Percentiles rank a stretch among this genome's conserved stretches.
These are phyloP conservation scores for Malurus splendens DNA, from an alignment of 2,797 vertebrate species.

Conservation along the genomic window DNA sequence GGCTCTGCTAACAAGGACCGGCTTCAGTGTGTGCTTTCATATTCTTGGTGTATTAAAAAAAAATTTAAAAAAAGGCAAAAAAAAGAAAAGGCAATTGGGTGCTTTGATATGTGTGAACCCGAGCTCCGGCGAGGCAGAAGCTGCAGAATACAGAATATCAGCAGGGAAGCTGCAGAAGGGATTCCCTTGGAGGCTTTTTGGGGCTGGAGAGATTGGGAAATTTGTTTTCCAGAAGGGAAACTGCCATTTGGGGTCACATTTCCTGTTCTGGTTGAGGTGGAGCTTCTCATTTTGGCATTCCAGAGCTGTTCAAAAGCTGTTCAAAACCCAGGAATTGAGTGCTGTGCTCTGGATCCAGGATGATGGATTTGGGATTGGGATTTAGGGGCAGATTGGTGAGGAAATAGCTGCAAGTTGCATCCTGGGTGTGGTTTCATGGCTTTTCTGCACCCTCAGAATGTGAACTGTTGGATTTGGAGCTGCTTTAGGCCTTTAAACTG, in stretches of 20 bases:
- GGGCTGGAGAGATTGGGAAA: background rate
- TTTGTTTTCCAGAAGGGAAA: background rate
- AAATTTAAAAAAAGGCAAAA: too few species aligned
- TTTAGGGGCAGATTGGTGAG: background rate
- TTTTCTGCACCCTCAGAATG: background rate
- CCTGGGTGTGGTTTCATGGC: background rate
- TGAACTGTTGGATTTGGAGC: background rate
- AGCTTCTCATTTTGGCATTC: background rate
- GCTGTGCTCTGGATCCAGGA: background rate
- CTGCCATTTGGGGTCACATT: background rate
- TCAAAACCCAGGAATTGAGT: background rate
- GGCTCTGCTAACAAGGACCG: conserved; percentile 55
- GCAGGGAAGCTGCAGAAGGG: background rate
- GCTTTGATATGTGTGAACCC: conserved; percentile 37
- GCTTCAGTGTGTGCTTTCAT: conserved; percentile 50
- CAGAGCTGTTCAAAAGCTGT: background rate
- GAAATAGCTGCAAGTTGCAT: background rate
- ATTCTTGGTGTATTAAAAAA: background rate
- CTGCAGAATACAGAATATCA: background rate
- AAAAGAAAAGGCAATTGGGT: background rate
- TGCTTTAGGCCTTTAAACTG: background rate
- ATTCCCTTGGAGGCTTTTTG: background rate
- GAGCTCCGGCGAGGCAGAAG: background rate
- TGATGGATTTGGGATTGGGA: background rate
- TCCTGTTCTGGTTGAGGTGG: too few species aligned